Base-by-base conservation (phyloP, 2,113 vertebrate genomes). In the Mugil cephalus region DNA sequence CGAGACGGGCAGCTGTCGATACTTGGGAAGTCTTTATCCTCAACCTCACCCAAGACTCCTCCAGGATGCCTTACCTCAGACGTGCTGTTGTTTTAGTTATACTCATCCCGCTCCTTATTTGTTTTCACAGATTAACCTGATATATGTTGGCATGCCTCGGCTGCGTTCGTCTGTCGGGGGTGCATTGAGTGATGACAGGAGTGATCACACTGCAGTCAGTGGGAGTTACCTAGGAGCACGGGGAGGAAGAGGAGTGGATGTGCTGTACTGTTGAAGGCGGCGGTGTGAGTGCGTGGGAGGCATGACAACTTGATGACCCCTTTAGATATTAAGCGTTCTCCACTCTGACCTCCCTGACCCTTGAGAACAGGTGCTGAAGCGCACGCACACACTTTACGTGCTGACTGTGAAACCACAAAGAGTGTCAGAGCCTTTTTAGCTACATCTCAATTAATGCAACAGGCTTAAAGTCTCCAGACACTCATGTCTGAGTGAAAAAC, bases 81-180 rank as follows among this genome's bases (percentile, higher is more conserved):
- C 47, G 30, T 30, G 19, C 19, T 21, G 46, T n/a, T 65, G 54
- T 48, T 63, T 74, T 52, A 39, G 50, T 50, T 48, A 61, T 53
- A 55, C 69, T 78, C 40, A 39, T 38, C 58, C 69, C 36, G n/a
- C 19, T 72, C 52, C 56, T 46, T 77, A 18, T 60, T 71, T 77
- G 55, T 73, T 83, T 74, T 69, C 10, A 30, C 14, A 69, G 46
- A 66, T 80, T 21, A 46, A 56, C 61, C 17, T 43, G 47, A 61
- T 76, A n/a, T 40, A 55, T 34, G 47, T 64, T 36, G 69, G 58
- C 69, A 24, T 60, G 59, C 54, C 53, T 64, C 74, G 56, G 35
- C 24, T 30, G 52, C 54, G 70, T 74, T 65, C 12, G 73, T 61
- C 74, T 69, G 61, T 78, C 85, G 79, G 24, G n/a, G 34, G 35